These are phyloP conservation scores for Heliangelus exortis DNA, from an alignment of 2,797 vertebrate genomes.

Conservation along the genomic window DNA sequence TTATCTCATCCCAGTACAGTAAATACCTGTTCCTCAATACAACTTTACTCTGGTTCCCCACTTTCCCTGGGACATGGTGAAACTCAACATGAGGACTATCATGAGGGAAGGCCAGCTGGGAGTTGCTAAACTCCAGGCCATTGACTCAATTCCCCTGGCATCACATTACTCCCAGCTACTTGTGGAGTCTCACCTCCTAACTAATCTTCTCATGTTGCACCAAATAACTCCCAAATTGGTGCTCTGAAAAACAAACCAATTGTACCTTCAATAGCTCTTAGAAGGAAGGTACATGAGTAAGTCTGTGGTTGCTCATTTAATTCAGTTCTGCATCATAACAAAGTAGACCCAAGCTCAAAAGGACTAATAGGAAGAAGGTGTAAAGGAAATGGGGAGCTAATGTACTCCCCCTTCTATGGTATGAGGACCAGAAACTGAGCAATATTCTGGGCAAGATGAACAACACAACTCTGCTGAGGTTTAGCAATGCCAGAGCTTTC, in stretches of 20 bases:
- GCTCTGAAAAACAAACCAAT: not conserved
- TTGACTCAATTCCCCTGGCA: rapidly evolving
- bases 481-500: not conserved
- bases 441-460: rapidly evolving
- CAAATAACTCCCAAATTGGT: not conserved
- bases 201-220: not conserved
- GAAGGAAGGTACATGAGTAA: not conserved
- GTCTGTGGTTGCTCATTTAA: not conserved
- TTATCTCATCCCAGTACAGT: not conserved
- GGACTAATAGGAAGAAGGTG: not conserved
- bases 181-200: not conserved
- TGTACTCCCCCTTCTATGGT: not conserved
- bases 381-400: not conserved
- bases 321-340: not conserved
- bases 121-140: not conserved
- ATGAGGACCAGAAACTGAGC: not conserved
- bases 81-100: not conserved
- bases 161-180: not conserved
- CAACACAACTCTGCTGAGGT: not conserved
- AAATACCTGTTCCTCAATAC: not conserved
- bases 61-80: not conserved
- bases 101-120: not conserved
- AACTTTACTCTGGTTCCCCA: not conserved
- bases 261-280: not conserved
- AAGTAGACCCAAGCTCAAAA: not conserved